phyloP scores from a whole-genome alignment of 2,113 vertebrate genomes.

The Spea bombifrons region DNA sequence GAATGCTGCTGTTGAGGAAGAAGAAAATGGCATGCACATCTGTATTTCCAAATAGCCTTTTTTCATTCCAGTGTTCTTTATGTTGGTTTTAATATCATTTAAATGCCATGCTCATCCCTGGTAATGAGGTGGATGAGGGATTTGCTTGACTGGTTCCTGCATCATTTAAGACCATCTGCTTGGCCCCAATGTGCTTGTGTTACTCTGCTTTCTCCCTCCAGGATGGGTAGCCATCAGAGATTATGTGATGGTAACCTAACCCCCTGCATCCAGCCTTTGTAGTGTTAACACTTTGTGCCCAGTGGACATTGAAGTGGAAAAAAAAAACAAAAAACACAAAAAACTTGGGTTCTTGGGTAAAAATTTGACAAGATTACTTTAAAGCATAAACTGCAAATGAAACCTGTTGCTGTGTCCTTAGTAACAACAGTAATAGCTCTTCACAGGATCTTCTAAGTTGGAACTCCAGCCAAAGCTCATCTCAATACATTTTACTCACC shows the following conservation, averaged over 20 bases:
- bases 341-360: no score
- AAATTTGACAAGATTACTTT: background rate
- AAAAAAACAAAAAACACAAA: no score
- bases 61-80: background rate
- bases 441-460: background rate
- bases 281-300: background rate
- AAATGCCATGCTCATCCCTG: slow-evolving; percentile 16
- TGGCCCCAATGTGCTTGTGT: slow-evolving; percentile 12
- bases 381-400: background rate
- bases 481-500: background rate
- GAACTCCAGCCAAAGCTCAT: background rate
- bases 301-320: no score
- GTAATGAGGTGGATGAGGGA: slow-evolving; percentile 42
- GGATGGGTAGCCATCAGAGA: slow-evolving; percentile 1
- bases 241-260: slow-evolving; percentile 32
- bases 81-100: slow-evolving; percentile 37
- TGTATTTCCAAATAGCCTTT: slow-evolving; percentile 8
- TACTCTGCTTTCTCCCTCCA: background rate
- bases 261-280: background rate
- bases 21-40: background rate
- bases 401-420: background rate
- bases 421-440: background rate
- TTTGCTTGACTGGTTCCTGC: slow-evolving; percentile 1
- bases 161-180: slow-evolving; percentile 42
- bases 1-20: background rate